Conservation (phyloP, 2,113 vertebrate species). For the Saccopteryx leptura region DNA sequence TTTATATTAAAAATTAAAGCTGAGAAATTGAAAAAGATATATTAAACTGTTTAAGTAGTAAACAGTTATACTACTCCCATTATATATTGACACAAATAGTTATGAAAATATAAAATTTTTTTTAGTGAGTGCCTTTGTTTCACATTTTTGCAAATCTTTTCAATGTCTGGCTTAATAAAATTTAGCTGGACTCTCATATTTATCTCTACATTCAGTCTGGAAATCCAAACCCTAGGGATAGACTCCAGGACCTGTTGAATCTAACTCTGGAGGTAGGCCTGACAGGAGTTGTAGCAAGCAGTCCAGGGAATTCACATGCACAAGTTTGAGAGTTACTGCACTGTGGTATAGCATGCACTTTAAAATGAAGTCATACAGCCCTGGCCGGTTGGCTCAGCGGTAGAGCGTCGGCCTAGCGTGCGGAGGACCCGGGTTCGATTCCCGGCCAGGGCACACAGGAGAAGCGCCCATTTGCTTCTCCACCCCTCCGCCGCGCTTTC, state of each 20-base stretch:
- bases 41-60: constrained; percentile 41
- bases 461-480: no score
- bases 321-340: neutral
- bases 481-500: no score
- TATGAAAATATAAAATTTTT: neutral
- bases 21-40: constrained; percentile 31
- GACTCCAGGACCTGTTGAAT: neutral
- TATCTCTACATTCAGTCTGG: neutral
- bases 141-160: constrained; percentile 46
- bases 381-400: no score
- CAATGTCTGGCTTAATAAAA: constrained; percentile 33
- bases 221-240: constrained; percentile 13
- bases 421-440: no score
- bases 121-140: neutral
- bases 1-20: constrained; percentile 36
- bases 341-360: neutral
- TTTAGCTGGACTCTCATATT: constrained; percentile 7
- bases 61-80: no score
- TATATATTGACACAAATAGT: neutral
- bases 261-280: neutral
- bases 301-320: neutral
- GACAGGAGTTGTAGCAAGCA: neutral
- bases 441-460: no score
- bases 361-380: constrained; percentile 2
- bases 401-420: no score